These are phyloP conservation scores for Patella depressa DNA, from an alignment of 2,888 invertebrate genomes.

Conservation along the genomic window DNA sequence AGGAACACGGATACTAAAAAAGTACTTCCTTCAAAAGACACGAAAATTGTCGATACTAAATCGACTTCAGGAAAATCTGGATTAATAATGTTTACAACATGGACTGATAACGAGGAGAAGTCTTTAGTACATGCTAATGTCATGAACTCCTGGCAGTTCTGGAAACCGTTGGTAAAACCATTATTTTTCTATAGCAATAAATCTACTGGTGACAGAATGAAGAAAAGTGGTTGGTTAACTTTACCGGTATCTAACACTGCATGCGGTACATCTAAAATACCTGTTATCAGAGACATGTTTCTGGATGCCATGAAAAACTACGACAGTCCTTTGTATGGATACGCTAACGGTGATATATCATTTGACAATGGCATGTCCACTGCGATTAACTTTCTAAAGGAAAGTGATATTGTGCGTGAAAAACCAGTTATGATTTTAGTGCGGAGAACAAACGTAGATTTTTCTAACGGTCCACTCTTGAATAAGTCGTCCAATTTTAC, in stretches of 20 bases:
- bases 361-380: constrained; percentile 1
- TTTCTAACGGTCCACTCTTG: constrained; percentile 10
- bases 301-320: background rate
- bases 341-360: constrained; percentile 11
- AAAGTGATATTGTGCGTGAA: background rate
- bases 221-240: background rate
- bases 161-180: constrained; percentile 9
- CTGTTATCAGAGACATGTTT: constrained; percentile 12
- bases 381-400: background rate
- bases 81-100: constrained; percentile 5
- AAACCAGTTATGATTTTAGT: constrained; percentile 13
- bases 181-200: background rate
- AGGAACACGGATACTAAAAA: too few relatives aligned
- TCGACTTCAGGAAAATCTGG: background rate
- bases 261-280: background rate
- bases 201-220: background rate
- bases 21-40: too few relatives aligned
- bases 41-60: too few relatives aligned
- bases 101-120: constrained; percentile 13
- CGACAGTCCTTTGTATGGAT: constrained; percentile 14
- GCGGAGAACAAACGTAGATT: constrained; percentile 13
- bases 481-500: background rate
- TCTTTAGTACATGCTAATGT: constrained; percentile 12
- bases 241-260: background rate
- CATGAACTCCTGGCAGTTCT: constrained; percentile 4